phyloP scores from a whole-genome alignment of 1,140 invertebrate species.

The Neodiprion virginianus region DNA sequence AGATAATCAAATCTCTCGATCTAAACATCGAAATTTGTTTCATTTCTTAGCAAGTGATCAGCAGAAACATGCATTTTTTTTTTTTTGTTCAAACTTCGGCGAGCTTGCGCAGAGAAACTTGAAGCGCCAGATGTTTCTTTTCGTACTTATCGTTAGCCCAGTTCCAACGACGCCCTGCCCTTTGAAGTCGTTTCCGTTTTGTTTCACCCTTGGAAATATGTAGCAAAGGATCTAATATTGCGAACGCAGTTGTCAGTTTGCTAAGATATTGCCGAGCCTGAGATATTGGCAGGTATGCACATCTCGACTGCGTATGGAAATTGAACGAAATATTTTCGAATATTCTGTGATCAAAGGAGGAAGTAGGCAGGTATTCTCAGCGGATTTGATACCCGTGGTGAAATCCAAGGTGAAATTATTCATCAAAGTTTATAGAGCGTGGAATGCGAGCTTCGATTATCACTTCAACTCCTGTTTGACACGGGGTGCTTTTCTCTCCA shows the following conservation, averaged over 20 bases:
- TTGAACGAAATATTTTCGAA: neutral
- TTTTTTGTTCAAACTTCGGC: too few relatives aligned
- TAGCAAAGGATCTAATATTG: slow-evolving; percentile 3
- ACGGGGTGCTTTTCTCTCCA: neutral
- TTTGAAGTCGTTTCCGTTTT: neutral
- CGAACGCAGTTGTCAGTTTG: neutral
- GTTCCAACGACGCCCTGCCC: neutral
- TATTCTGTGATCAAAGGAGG: neutral
- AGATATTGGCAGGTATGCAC: neutral
- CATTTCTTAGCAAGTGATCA: too few relatives aligned
- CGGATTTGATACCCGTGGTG: neutral
- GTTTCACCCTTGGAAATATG: neutral
- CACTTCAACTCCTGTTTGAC: neutral
- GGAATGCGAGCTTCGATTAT: neutral
- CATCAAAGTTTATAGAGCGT: neutral
- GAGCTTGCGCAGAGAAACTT: too few relatives aligned
- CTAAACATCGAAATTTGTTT: too few relatives aligned
- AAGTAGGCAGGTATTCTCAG: neutral
- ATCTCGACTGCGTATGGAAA: neutral
- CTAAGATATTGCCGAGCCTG: neutral
- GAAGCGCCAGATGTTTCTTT: too few relatives aligned
- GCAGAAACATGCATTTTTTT: too few relatives aligned
- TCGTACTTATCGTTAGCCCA: too few relatives aligned
- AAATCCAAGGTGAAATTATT: neutral
- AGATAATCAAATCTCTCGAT: too few relatives aligned